These are phyloP conservation scores for Ranitomeya variabilis DNA, from an alignment of 2,113 vertebrate genomes.

Conservation along the genomic window DNA sequence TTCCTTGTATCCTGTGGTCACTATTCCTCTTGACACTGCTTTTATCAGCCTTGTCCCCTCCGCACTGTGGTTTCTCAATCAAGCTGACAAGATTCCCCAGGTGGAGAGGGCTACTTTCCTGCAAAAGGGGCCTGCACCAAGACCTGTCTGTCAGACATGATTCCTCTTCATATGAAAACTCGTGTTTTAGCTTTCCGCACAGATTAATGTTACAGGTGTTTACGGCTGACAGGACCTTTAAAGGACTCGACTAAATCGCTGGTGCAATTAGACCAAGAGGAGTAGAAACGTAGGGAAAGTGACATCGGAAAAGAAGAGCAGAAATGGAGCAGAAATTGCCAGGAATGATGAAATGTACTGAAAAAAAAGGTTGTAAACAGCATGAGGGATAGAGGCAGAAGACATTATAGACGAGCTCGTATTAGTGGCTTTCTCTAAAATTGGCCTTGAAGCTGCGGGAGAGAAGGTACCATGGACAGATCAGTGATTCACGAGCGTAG, in stretches of 20 bases:
- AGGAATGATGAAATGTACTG: background rate
- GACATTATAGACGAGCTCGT: background rate
- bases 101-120: background rate
- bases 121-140: constrained; percentile 3
- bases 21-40: constrained; percentile 29
- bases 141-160: constrained; percentile 31
- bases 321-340: background rate
- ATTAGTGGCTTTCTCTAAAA: background rate
- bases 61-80: constrained; percentile 41
- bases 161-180: constrained; percentile 16
- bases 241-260: background rate
- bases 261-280: background rate
- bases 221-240: constrained; percentile 17
- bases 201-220: constrained; percentile 32
- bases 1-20: constrained; percentile 19
- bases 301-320: background rate
- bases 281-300: background rate
- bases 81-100: constrained; percentile 29
- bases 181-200: background rate
- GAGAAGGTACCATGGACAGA: background rate
- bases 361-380: background rate
- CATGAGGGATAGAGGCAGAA: background rate
- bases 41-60: constrained; percentile 42
- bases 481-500: background rate
- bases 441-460: background rate